These are phyloP conservation scores for Phocoena sinus DNA, from an alignment of 2,113 vertebrate genomes.

Conservation along the genomic window DNA sequence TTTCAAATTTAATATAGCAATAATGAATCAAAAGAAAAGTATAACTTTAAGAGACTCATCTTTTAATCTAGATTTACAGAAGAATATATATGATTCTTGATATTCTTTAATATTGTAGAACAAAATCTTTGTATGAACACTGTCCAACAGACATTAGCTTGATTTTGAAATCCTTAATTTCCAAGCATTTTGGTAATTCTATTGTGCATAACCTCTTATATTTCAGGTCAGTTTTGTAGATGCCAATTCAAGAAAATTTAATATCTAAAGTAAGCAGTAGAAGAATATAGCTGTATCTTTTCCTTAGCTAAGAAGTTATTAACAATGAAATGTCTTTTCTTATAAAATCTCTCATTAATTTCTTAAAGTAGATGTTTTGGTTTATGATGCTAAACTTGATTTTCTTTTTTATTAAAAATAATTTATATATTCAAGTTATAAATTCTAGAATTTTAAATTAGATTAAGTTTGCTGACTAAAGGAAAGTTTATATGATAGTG, in stretches of 20 bases:
- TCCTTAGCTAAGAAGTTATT: constrained; percentile 86
- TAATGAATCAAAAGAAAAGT: not conserved
- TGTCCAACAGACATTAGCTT: constrained; percentile 68
- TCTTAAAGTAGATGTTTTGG: constrained; percentile 80
- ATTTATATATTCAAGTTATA: constrained; percentile 59
- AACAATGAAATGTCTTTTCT: constrained; percentile 85
- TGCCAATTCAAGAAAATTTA: constrained; percentile 84
- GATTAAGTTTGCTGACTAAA: constrained; percentile 56
- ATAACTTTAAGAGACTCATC: not conserved
- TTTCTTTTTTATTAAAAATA: constrained; percentile 85
- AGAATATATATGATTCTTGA: not conserved
- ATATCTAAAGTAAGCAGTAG: constrained; percentile 86
- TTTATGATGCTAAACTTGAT: constrained; percentile 80
- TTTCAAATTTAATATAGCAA: not conserved
- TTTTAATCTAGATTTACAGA: not conserved
- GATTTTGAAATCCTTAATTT: constrained; percentile 87
- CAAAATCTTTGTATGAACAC: constrained; percentile 17
- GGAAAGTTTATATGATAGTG: constrained; percentile 12
- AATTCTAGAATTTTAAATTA: constrained; percentile 78
- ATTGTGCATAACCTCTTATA: constrained; percentile 89
- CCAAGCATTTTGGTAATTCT: constrained; percentile 84
- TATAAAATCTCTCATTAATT: constrained; percentile 87
- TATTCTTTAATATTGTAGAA: not conserved
- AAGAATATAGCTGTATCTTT: constrained; percentile 83
- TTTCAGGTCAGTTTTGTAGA: constrained; percentile 88